A percentile compares a stretch with the other conserved stretches of the same genome.
Evolutionary conservation across 2,888 invertebrate genomes (phyloP).

Genomic region (Drosophila hamatofila): DNA sequence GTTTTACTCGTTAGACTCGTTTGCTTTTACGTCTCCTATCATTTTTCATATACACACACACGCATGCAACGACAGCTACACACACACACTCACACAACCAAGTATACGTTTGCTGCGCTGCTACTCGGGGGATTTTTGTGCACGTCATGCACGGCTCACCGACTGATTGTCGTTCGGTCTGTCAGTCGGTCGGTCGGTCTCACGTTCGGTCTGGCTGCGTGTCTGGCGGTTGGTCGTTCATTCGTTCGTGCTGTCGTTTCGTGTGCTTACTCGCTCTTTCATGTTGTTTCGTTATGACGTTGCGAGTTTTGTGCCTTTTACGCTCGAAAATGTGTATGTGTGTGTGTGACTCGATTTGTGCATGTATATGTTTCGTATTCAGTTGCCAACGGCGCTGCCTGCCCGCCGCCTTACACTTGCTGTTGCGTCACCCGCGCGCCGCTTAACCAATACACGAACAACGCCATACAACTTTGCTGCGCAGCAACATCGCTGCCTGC

Average conservation of each 20-base stretch:
- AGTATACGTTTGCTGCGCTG: constrained; percentile 31
- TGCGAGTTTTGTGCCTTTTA: constrained; percentile 72
- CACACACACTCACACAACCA: constrained; percentile 21
- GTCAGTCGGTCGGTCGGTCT: constrained; percentile 25
- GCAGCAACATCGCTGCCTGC: constrained; percentile 56
- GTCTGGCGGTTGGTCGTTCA: constrained; percentile 23
- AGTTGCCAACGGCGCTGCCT: constrained; percentile 74
- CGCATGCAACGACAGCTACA: constrained; percentile 23
- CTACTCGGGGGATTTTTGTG: constrained; percentile 65
- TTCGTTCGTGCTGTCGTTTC: constrained; percentile 37
- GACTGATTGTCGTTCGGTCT: constrained; percentile 29
- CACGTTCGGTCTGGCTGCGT: constrained; percentile 14
- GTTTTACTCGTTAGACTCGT: constrained; percentile 72
- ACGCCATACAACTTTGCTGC: constrained; percentile 44
- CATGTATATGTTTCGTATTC: constrained; percentile 37
- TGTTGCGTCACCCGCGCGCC: constrained; percentile 76
- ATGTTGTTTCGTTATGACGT: constrained; percentile 71
- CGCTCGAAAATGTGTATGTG: constrained; percentile 9
- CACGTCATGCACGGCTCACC: constrained; percentile 61
- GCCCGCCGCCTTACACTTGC: constrained; percentile 71
- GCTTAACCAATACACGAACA: constrained; percentile 46
- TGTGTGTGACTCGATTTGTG: background rate
- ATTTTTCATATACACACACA: constrained; percentile 59
- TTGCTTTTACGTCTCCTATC: constrained; percentile 64
- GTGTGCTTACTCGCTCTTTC: constrained; percentile 45